Evolutionary conservation across 2,888 invertebrate species (phyloP).

Genomic region (Phrixothrix hirtus): DNA sequence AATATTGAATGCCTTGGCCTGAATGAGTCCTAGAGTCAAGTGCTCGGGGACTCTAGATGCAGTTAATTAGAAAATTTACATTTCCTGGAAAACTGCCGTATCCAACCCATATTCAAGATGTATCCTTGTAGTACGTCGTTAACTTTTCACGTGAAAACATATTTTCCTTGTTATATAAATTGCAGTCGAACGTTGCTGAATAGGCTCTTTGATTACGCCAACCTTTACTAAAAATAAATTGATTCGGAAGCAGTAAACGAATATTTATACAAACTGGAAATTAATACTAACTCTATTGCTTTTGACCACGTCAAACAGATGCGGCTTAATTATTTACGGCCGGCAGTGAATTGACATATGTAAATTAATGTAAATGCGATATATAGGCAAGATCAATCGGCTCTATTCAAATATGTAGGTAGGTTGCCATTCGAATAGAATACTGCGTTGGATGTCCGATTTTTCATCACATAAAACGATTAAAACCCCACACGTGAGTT

Average conservation of each 20-base stretch:
- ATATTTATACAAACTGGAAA: conserved; percentile 19
- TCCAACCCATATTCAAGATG: too few relatives aligned
- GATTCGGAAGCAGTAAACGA: too few relatives aligned
- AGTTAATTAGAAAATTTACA: conserved; percentile 23
- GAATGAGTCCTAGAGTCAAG: conserved; percentile 18
- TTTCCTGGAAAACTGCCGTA: conserved; percentile 11
- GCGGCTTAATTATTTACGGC: conserved; percentile 27
- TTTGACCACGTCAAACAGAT: conserved; percentile 24
- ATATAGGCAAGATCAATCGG: conserved; percentile 21
- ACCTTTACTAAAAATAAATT: too few relatives aligned
- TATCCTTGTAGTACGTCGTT: too few relatives aligned
- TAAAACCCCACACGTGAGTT: conserved; percentile 8
- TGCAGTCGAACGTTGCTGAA: too few relatives aligned
- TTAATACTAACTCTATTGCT: conserved; percentile 17
- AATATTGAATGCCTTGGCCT: conserved; percentile 17
- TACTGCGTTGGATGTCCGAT: too few relatives aligned
- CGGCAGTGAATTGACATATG: conserved; percentile 27
- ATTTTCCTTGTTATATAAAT: too few relatives aligned
- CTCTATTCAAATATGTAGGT: too few relatives aligned
- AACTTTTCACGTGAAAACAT: too few relatives aligned
- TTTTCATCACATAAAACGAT: conserved; percentile 7
- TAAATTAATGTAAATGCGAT: conserved; percentile 29
- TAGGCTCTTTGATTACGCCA: too few relatives aligned
- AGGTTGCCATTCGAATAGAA: too few relatives aligned
- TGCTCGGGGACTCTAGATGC: conserved; percentile 11